A percentile compares a stretch with the other conserved stretches of the same genome.
Conservation (phyloP, 1,140 invertebrate species). For the Listronotus bonariensis region DNA sequence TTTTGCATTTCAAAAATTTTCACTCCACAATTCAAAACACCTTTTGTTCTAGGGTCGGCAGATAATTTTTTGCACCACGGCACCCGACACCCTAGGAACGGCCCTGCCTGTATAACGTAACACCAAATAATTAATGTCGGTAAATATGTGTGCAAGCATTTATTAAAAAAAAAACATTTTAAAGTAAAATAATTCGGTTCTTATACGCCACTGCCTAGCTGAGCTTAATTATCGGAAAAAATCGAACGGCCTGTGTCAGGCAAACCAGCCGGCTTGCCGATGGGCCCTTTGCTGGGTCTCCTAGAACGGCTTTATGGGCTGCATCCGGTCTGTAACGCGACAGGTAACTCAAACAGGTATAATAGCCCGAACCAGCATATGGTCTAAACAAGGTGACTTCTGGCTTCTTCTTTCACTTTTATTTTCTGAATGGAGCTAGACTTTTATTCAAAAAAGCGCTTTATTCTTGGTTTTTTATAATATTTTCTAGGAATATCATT, state of each 20-base stretch:
- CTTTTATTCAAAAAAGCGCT: too few relatives aligned
- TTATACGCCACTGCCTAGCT: conserved; percentile 18
- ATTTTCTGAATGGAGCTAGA: too few relatives aligned
- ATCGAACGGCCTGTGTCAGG: conserved; percentile 15
- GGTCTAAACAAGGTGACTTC: conserved; percentile 30
- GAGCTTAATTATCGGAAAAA: conserved; percentile 31
- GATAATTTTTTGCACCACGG: too few relatives aligned
- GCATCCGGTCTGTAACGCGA: conserved; percentile 25
- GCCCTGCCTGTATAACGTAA: too few relatives aligned
- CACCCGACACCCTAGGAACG: too few relatives aligned
- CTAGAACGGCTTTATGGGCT: conserved; percentile 26
- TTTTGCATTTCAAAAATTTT: too few relatives aligned
- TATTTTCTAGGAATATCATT: too few relatives aligned
- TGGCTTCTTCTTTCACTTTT: conserved; percentile 3
- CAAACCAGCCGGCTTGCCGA: conserved; percentile 5
- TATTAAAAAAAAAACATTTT: neutral
- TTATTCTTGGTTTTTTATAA: too few relatives aligned
- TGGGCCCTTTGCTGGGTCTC: conserved; percentile 14
- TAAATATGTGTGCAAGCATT: too few relatives aligned
- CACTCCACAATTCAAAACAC: too few relatives aligned
- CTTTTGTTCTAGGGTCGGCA: too few relatives aligned
- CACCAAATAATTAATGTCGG: too few relatives aligned
- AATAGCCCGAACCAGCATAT: conserved; percentile 28
- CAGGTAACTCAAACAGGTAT: conserved; percentile 33
- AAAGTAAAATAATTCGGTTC: neutral